Percentiles rank a stretch among this genome's conserved stretches.
Evolutionary conservation across 2,113 vertebrate species (phyloP).

Genomic region (Cromileptes altivelis): DNA sequence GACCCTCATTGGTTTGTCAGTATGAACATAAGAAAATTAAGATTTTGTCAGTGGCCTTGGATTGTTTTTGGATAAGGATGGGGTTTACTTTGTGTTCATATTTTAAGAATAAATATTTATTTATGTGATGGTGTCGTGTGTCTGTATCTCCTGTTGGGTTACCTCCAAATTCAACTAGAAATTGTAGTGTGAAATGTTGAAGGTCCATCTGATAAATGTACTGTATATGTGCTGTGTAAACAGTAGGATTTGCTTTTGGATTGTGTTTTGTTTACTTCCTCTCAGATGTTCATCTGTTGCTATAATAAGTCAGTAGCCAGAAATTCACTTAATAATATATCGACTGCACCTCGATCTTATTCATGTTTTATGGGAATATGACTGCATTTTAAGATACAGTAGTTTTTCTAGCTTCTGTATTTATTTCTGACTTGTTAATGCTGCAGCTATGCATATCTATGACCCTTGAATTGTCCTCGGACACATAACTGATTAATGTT

Average conservation of each 20-base stretch:
- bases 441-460: not conserved
- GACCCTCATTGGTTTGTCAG: not conserved
- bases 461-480: not conserved
- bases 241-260: no score
- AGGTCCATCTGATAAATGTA: not conserved
- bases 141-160: not conserved
- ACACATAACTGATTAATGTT: not conserved
- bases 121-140: not conserved
- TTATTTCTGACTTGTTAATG: not conserved
- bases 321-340: no score
- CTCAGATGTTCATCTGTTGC: no score
- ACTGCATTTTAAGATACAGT: not conserved
- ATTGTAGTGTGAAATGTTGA: not conserved
- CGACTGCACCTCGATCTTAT: no score
- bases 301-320: no score
- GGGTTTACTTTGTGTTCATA: not conserved
- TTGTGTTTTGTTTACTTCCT: no score
- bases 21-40: not conserved
- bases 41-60: not conserved
- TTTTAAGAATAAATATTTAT: slow-evolving; percentile 12
- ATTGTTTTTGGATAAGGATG: not conserved
- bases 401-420: not conserved
- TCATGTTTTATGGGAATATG: not conserved
- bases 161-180: not conserved
- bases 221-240: no score